Evolutionary conservation across 2,113 vertebrate genomes (phyloP).

Genomic region (Melanocharis versteri): DNA sequence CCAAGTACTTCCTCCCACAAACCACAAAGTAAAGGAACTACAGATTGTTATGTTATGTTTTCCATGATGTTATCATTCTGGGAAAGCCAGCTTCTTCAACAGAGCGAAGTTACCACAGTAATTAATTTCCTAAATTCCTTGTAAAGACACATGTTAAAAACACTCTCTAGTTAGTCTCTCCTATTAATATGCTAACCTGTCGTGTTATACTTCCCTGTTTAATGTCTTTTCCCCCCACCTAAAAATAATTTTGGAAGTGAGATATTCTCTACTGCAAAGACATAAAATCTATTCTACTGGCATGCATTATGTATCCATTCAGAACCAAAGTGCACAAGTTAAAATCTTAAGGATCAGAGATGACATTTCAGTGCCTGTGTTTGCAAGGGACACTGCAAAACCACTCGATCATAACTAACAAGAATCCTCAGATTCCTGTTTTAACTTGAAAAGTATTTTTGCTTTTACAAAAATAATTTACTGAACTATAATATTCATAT

Average conservation of each 20-base stretch:
- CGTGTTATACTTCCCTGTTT: not conserved
- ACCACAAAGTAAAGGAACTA: not conserved
- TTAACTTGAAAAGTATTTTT: not conserved
- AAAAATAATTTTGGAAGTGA: not conserved
- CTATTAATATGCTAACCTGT: not conserved
- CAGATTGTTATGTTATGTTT: conserved; percentile 33
- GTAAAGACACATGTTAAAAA: not conserved
- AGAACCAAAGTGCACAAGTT: not conserved
- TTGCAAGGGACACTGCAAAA: not conserved
- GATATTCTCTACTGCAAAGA: not conserved
- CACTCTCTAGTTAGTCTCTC: not conserved
- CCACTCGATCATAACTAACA: not conserved
- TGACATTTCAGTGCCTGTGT: not conserved
- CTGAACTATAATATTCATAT: not conserved
- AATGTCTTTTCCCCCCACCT: not conserved
- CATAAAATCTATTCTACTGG: not conserved
- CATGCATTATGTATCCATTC: not conserved
- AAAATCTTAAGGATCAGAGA: not conserved
- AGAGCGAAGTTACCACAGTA: not conserved
- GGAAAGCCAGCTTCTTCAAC: conserved; percentile 16
- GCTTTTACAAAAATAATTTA: not conserved
- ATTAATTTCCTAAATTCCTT: conserved; percentile 16
- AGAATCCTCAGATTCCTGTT: not conserved
- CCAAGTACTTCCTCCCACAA: conserved; percentile 41
- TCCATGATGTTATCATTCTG: conserved; percentile 44